Base-by-base conservation (phyloP, 92 coral and sea anemone genomes). In the Siderastrea siderea region DNA sequence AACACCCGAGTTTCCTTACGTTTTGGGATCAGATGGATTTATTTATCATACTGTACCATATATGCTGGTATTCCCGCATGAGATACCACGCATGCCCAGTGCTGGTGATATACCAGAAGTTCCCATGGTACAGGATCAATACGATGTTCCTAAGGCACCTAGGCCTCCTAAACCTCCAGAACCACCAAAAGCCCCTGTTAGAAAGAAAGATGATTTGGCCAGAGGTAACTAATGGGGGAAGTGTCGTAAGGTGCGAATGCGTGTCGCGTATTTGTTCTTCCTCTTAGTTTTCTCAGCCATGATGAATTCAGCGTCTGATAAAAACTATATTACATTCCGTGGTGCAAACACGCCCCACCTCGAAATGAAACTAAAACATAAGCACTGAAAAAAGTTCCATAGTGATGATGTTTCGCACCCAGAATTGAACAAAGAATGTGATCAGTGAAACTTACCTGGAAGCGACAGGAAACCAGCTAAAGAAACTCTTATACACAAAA, bases 31-130 rank as follows among this genome's bases (percentile, higher is more conserved):
- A 58, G 59, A 86, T 62, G 92, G 94, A 5, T 78, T 76, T 61
- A 58, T 78, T 51, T 82, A 68, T 79, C 90, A 51, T 47, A 74
- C 84, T 12, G 71, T 71, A 88, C 93, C 98, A 9, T 81, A 79
- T 52, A 71, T 90, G 47, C 55, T 47, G 51, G 74, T 87, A 45
- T 88, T 84, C 67, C 83, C 87, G 71, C 93, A 95, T 54, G 94
- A 90, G 73, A 73, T 95, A 54, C 95, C 95, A 47, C 94, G 92
- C 65, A 75, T 87, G 53, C 98, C 98, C 3, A 74, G 86, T 79
- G 76, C 95, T 60, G 84, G 86, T 51, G 98, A 95, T 60, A 76
- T 95, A 78, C 95, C 98, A 68, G 95, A 91, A 1, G 94, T 95
- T 6, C 51, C 77, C 43, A 67, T 71, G 64, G 96, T 95, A 68